Evolutionary conservation across 2,888 invertebrate species (phyloP).

Genomic region (Lamellibrachia satsuma): DNA sequence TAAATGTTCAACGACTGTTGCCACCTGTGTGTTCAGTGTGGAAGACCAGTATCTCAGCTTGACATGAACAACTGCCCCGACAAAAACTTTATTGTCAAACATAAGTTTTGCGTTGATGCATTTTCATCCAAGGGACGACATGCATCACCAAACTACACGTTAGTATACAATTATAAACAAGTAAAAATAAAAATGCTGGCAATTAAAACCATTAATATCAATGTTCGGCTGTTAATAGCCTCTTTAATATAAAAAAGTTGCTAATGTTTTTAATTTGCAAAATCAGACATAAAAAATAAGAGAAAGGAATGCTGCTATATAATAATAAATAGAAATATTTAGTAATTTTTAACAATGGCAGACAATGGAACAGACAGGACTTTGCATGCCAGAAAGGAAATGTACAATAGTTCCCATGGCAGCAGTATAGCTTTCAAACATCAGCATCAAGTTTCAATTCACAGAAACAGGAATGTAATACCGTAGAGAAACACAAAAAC

Average conservation of each 20-base stretch:
- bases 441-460: not conserved
- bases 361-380: not conserved
- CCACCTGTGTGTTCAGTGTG: too few species aligned
- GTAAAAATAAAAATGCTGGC: not conserved
- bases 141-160: not conserved
- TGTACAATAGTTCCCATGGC: not conserved
- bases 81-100: constrained; percentile 13
- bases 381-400: not conserved
- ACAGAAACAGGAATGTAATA: not conserved
- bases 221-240: not conserved
- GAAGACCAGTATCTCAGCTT: not conserved
- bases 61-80: not conserved
- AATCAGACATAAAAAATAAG: not conserved
- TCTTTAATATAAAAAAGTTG: not conserved
- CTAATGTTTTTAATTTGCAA: not conserved
- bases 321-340: not conserved
- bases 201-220: not conserved
- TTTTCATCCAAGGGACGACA: not conserved
- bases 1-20: not conserved
- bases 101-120: not conserved
- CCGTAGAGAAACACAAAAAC: not conserved
- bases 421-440: not conserved
- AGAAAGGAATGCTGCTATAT: not conserved
- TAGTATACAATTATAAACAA: not conserved
- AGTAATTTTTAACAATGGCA: not conserved